Evolutionary conservation across 1,140 invertebrate genomes (phyloP), one percentile per base, ranked within the genome.

Genomic region (Ips typographus): DNA sequence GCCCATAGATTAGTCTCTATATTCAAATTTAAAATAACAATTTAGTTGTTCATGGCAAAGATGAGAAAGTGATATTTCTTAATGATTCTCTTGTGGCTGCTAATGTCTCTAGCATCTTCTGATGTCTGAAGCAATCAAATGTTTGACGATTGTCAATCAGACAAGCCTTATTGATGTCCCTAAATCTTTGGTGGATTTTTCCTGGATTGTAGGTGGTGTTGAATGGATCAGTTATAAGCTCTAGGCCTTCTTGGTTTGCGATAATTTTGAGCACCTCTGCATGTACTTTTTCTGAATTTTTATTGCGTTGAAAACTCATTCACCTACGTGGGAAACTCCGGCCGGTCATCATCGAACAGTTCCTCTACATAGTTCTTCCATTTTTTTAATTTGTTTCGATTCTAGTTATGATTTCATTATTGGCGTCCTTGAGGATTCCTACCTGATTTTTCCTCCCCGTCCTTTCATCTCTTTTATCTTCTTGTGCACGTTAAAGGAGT

Each of bases 91-190:
- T 22, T 22, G 22, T 22, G 0, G 22, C 22, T 22, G 22, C 22
- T 22, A 55, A 55, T 55, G 36, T 55, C 52, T 55, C 52, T 55
- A 55, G 37, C 52, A 55, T 55, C 52, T 55, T 55, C 52, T 37
- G 52, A 55, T 55, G 52, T 37, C 52, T 55, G 52, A 55, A 5
- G 52, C 52, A 55, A 55, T 55, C 36, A 55, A 55, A 55, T 55
- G 52, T 5, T 1, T 55, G 5, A 55, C 37, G 52, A 55, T 55
- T 8, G 36, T 55, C 52, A 8, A 55, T 55, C 6, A 55, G 36
- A 37, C 37, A 55, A 55, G 52, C 52, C 1, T 55, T 55, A 1
- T 55, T 55, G 6, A 55, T 55, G 37, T 55, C 52, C 52, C 52
- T 55, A 1, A 5, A 55, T 55, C 37, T 55, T 1, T 7, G 52